phyloP scores from a whole-genome alignment of 2,888 invertebrate species.

The Diarsia brunnea region DNA sequence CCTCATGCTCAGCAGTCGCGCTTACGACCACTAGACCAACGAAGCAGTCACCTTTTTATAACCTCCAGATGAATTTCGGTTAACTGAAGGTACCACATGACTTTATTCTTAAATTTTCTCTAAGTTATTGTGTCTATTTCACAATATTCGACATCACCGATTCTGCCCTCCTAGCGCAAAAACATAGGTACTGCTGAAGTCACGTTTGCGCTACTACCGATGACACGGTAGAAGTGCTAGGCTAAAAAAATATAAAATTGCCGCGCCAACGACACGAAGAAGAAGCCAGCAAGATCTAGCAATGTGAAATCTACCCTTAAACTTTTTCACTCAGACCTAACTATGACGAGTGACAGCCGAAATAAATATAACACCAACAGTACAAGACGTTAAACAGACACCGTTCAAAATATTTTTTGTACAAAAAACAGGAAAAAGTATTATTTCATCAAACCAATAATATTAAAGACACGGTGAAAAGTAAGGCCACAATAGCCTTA shows the following conservation, averaged over 20 bases:
- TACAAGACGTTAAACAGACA: constrained; percentile 27
- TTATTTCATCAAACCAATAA: not conserved
- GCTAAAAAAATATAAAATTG: too few relatives aligned
- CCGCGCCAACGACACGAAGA: too few relatives aligned
- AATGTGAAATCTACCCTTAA: not conserved
- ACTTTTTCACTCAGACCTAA: not conserved
- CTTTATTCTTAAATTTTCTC: not conserved
- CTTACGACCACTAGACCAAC: too few relatives aligned
- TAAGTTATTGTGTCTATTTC: not conserved
- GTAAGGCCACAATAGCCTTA: not conserved
- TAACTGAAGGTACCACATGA: not conserved
- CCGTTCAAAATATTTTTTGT: not conserved
- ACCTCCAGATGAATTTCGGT: not conserved
- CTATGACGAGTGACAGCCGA: constrained; percentile 4
- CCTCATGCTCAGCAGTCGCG: too few relatives aligned
- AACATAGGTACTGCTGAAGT: too few relatives aligned
- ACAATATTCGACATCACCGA: not conserved
- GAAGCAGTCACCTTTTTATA: too few relatives aligned
- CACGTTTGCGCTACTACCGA: too few relatives aligned
- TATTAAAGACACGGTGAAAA: constrained; percentile 3
- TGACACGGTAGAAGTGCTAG: too few relatives aligned
- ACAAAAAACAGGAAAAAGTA: not conserved
- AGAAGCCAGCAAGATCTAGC: too few relatives aligned
- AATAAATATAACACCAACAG: constrained; percentile 23
- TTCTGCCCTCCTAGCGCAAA: too few relatives aligned